These are phyloP conservation scores for Girardia tigrina DNA, from an alignment of 2,888 invertebrate species.

Conservation along the genomic window DNA sequence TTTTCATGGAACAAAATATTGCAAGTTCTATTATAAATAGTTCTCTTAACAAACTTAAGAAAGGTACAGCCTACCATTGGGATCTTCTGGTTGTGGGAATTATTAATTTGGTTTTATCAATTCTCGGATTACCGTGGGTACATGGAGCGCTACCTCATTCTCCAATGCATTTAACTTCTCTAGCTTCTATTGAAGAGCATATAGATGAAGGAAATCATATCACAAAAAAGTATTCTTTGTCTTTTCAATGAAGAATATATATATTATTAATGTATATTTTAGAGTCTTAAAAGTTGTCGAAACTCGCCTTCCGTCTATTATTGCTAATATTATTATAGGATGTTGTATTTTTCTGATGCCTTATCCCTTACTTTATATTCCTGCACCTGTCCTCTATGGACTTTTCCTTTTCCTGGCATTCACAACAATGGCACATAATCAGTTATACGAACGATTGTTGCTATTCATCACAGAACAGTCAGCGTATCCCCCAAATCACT, in stretches of 20 bases:
- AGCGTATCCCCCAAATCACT: constrained; percentile 53
- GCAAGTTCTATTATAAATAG: constrained; percentile 57
- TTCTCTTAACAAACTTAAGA: constrained; percentile 56
- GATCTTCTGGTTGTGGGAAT: constrained; percentile 56
- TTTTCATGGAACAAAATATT: constrained; percentile 59
- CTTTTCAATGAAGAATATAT: neutral
- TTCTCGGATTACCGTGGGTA: constrained; percentile 56
- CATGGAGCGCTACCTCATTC: constrained; percentile 57
- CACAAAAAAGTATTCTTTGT: constrained; percentile 54
- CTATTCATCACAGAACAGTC: constrained; percentile 55
- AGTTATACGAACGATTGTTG: constrained; percentile 55
- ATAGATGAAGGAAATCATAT: constrained; percentile 56
- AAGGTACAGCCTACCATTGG: constrained; percentile 56
- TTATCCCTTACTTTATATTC: constrained; percentile 54
- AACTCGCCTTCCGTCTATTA: constrained; percentile 54
- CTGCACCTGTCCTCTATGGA: constrained; percentile 55
- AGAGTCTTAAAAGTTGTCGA: constrained; percentile 54
- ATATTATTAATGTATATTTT: constrained; percentile 38
- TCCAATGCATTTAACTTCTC: constrained; percentile 55
- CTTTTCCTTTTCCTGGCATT: constrained; percentile 57
- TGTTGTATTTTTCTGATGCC: constrained; percentile 54
- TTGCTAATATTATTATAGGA: constrained; percentile 55
- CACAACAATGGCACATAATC: constrained; percentile 55
- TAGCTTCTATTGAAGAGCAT: constrained; percentile 57
- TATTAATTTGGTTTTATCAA: constrained; percentile 54